These are phyloP conservation scores for Rhyacophila brunnea DNA, from an alignment of 1,140 invertebrate genomes.

Conservation along the genomic window DNA sequence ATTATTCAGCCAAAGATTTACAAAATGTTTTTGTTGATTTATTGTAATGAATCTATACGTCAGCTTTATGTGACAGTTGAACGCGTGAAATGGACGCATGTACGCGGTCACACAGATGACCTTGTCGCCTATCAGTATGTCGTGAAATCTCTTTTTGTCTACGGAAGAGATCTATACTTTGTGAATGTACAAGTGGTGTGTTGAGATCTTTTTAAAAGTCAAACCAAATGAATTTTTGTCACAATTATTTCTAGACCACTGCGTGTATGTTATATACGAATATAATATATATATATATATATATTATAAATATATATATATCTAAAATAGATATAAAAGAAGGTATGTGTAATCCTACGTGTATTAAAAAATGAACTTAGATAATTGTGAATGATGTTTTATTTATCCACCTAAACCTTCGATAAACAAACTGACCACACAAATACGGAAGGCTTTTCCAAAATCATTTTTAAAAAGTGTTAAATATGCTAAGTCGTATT, in stretches of 20 bases:
- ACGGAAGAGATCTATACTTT: slow-evolving; percentile 8
- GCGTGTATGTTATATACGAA: slow-evolving; percentile 30
- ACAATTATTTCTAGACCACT: slow-evolving; percentile 33
- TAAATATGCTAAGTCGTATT: too few relatives aligned
- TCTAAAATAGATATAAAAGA: slow-evolving; percentile 28
- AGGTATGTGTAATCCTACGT: slow-evolving; percentile 37
- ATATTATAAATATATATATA: slow-evolving; percentile 31
- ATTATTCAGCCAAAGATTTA: too few relatives aligned
- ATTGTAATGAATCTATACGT: too few relatives aligned
- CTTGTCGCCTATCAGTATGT: slow-evolving; percentile 5
- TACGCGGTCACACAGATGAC: too few relatives aligned
- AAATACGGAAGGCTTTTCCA: too few relatives aligned
- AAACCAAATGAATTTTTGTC: slow-evolving; percentile 25
- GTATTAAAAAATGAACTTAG: slow-evolving; percentile 36
- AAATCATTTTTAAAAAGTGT: too few relatives aligned
- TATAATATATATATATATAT: too few relatives aligned
- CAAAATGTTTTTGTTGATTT: too few relatives aligned
- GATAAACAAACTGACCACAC: too few relatives aligned
- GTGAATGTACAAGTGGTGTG: slow-evolving; percentile 11
- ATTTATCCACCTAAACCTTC: slow-evolving; percentile 4
- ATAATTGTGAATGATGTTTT: slow-evolving; percentile 32
- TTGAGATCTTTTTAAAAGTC: slow-evolving; percentile 22
- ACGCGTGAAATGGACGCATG: too few relatives aligned
- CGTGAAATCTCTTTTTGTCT: slow-evolving; percentile 10
- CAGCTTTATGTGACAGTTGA: too few relatives aligned